These are phyloP conservation scores for Manis javanica DNA, from an alignment of 2,797 vertebrate genomes.

Conservation along the genomic window DNA sequence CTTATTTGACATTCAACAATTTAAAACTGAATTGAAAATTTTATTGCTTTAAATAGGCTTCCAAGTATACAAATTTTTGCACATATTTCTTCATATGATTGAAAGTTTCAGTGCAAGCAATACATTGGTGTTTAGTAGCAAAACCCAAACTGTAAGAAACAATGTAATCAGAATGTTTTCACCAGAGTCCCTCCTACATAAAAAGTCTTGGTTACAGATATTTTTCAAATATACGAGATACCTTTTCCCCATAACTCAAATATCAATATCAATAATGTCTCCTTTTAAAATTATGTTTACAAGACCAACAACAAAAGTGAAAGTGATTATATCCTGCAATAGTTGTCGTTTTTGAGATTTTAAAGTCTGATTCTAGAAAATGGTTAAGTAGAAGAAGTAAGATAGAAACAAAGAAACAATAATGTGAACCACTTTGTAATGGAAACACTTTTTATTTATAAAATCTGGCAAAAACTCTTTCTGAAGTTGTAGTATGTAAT, in stretches of 20 bases:
- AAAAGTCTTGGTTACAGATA: background rate
- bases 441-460: background rate
- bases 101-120: slow-evolving; percentile 5
- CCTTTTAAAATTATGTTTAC: slow-evolving; percentile 23
- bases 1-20: slow-evolving; percentile 47
- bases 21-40: slow-evolving; percentile 50
- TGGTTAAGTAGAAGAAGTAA: background rate
- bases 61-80: background rate
- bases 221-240: slow-evolving; percentile 14
- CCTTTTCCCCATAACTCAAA: background rate
- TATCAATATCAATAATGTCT: slow-evolving; percentile 10
- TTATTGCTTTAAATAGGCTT: slow-evolving; percentile 49
- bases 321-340: background rate
- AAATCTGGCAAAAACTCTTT: background rate
- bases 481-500: background rate
- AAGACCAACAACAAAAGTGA: background rate
- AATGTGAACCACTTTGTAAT: background rate
- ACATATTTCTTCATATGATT: background rate
- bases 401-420: background rate
- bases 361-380: background rate
- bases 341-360: background rate
- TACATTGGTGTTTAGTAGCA: background rate
- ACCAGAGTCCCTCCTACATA: background rate
- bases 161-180: background rate
- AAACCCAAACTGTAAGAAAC: slow-evolving; percentile 31